Evolutionary conservation across 2,888 invertebrate genomes (phyloP).

Genomic region (Conomelus anceps): DNA sequence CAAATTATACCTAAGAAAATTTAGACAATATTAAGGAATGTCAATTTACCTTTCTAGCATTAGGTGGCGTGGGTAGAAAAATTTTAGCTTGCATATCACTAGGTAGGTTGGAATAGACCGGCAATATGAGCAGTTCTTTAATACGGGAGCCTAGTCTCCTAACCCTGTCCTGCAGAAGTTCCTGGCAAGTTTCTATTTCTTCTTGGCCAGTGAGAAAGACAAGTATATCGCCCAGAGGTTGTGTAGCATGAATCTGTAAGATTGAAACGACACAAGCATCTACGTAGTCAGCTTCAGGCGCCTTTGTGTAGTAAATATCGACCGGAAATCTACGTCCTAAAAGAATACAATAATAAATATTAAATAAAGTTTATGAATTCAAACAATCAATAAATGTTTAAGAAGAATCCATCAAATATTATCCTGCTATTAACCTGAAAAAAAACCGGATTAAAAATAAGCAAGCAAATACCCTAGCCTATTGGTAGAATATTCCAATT

Average conservation of each 20-base stretch:
- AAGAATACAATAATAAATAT: slow-evolving; percentile 27
- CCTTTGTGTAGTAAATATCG: slow-evolving; percentile 97
- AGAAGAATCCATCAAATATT: too few relatives aligned
- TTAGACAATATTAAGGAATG: neutral
- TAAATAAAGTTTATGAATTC: too few relatives aligned
- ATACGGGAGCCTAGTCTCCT: slow-evolving; percentile 89
- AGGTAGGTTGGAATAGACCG: slow-evolving; percentile 96
- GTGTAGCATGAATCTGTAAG: slow-evolving; percentile 96
- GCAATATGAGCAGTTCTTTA: slow-evolving; percentile 83
- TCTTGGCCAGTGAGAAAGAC: slow-evolving; percentile 78
- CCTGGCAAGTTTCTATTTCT: slow-evolving; percentile 76
- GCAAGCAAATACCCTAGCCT: too few relatives aligned
- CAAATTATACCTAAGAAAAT: neutral
- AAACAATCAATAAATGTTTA: too few relatives aligned
- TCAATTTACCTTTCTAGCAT: slow-evolving; percentile 70
- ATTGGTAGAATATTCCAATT: too few relatives aligned
- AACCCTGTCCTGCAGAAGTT: slow-evolving; percentile 82
- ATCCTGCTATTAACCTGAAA: too few relatives aligned
- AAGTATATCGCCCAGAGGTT: slow-evolving; percentile 90
- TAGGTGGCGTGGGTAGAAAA: slow-evolving; percentile 94
- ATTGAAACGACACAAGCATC: slow-evolving; percentile 97
- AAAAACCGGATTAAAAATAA: too few relatives aligned
- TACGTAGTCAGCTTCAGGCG: slow-evolving; percentile 97
- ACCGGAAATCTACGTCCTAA: slow-evolving; percentile 92
- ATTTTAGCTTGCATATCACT: slow-evolving; percentile 99